Base-by-base conservation (phyloP, 2,113 vertebrate species). In the Trinectes maculatus region DNA sequence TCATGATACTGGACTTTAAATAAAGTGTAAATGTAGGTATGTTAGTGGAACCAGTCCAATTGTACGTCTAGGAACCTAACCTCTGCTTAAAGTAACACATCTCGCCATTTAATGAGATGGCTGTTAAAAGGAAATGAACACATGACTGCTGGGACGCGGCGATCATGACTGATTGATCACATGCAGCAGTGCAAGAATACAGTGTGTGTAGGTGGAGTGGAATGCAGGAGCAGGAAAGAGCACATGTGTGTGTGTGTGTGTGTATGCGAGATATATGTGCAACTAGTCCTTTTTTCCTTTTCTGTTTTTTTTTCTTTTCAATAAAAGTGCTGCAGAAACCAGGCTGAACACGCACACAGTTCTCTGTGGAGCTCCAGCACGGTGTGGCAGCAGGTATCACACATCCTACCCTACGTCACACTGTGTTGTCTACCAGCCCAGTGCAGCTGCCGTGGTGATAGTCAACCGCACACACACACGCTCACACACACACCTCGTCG, bases 401-500 rank as follows among this genome's bases (percentile, higher is more conserved):
- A 82, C 49, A 71, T 61, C 71, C 58, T 0, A n/a, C n/a, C 64
- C 71, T 71, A 79, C 76, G 62, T 84, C 82, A 85, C 76, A 79
- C 77, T 77, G 78, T 77, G 78, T 66, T 76, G 79, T 87, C 73
- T 79, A 68, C 78, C 52, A 76, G 71, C 58, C 58, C 68, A 60
- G 25, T 61, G 44, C 84, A 85, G 74, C 82, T 78, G 79, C 74
- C 74, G 46, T 54, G 54, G 61, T 65, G 51, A 76, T 60, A 79
- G 59, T 62, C 26, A 22, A 26, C 25, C 29, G 1, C 42, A 8
- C 31, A 9, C 49, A 34, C 66, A 42, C 71, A 33, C 55, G 25
- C 68, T 39, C 77, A 61, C 57, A 57, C 66, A 34, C 66, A 34
- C 74, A 29, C 52, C 55, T 73, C 57, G 53, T 44, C 56, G 51